Base-by-base conservation (phyloP, 2,113 vertebrate genomes). In the Tragelaphus scriptus region DNA sequence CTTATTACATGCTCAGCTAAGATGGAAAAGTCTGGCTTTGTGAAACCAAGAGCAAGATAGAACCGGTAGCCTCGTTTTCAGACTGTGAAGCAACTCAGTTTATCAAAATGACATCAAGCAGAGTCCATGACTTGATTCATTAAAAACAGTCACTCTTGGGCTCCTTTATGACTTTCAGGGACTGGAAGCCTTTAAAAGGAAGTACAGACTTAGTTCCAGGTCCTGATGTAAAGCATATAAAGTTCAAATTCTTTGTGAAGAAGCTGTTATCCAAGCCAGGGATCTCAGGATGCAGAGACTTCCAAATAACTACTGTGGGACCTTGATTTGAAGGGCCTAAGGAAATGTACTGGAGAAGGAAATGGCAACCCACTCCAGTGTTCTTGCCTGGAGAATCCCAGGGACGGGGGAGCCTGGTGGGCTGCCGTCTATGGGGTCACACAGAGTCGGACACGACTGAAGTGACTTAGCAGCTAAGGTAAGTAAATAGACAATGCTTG, bases 61-160 rank as follows among this genome's bases (percentile, higher is more conserved):
- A 58, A 81, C 56, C 0, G 26, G 56, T 2, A 90, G 65, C 65
- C 56, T 95, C 1, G 2, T 90, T 92, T 77, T 59, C n/a, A 61
- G 77, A 36, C 53, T 92, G 12, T 32, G 11, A 85, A 63, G n/a
- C 89, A 92, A 82, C 25, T 65, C 17, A 10, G 36, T 71, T 86
- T 82, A 77, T 90, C 84, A 94, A 59, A 58, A 71, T 65, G 82
- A 88, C 80, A 61, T 88, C 40, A 47, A 65, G 58, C 59, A 81
- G 44, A 96, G 77, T 36, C 56, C 47, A 17, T 81, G 84, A 79
- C n/a, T 95, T 90, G 59, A 86, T 80, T 95, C 91, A 87, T 80
- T 96, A 63, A 90, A 96, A 93, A 36, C 47, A 63, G 7, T 49
- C 88, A 53, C 8, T 75, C 87, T 81, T 88, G 79, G 40, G 56